Evolutionary conservation across 2,113 vertebrate genomes (phyloP).

Genomic region (Phaethornis superciliosus): DNA sequence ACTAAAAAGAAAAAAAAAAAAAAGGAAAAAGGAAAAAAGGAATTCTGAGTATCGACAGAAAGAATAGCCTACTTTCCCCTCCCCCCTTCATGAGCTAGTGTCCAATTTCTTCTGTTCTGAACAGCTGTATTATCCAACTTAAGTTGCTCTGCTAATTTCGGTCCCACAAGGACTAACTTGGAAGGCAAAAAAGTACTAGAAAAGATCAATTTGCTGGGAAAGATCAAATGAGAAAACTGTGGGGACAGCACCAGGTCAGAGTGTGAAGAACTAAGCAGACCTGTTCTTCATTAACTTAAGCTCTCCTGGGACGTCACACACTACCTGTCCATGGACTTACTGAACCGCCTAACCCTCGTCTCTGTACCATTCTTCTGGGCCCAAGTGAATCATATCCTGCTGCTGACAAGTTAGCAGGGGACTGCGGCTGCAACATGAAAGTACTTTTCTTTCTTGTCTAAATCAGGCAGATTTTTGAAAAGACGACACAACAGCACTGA

Average conservation of each 20-base stretch:
- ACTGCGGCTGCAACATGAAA: constrained; percentile 84
- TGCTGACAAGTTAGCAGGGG: constrained; percentile 86
- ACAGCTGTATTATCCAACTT: constrained; percentile 84
- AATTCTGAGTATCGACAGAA: constrained; percentile 61
- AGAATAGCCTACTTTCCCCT: constrained; percentile 58
- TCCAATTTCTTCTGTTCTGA: constrained; percentile 80
- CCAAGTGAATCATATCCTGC: constrained; percentile 85
- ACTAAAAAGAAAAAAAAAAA: background rate
- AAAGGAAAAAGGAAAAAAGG: background rate
- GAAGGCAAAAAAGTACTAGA: constrained; percentile 79
- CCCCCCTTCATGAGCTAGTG: constrained; percentile 63
- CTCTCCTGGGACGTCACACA: constrained; percentile 87
- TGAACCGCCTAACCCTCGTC: constrained; percentile 89
- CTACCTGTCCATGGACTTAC: constrained; percentile 95
- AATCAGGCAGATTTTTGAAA: constrained; percentile 84
- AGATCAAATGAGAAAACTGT: constrained; percentile 88
- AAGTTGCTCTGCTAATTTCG: constrained; percentile 83
- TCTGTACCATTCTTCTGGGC: constrained; percentile 78
- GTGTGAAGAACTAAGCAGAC: constrained; percentile 89
- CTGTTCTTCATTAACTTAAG: constrained; percentile 95
- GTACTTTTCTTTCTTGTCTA: constrained; percentile 83
- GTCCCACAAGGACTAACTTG: constrained; percentile 82
- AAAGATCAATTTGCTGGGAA: constrained; percentile 86
- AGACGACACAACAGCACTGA: constrained; percentile 79
- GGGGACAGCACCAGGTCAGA: constrained; percentile 88